A percentile compares a stretch with the other conserved stretches of the same genome.
These are phyloP conservation scores for Lampris megalopsis DNA, from an alignment of 2,113 vertebrate species.

Conservation along the genomic window DNA sequence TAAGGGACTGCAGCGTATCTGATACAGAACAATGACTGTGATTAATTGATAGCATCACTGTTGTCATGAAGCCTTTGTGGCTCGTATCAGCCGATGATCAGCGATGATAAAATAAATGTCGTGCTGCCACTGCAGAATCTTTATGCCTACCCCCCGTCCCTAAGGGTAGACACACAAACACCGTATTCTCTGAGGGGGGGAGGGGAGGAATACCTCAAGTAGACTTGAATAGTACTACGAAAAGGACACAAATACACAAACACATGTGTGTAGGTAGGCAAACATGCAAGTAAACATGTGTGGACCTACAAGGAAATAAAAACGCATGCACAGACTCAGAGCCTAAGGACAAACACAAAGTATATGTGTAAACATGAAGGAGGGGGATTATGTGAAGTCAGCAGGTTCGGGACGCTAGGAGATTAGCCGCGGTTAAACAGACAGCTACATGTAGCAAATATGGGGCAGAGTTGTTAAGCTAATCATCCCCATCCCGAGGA, in stretches of 20 bases:
- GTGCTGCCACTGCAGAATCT: slow-evolving; percentile 51
- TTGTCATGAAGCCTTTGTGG: slow-evolving; percentile 63
- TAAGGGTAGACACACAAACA: slow-evolving; percentile 30
- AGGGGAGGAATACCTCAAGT: slow-evolving; percentile 37
- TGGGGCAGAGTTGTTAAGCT: slow-evolving; percentile 65
- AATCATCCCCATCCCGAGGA: slow-evolving; percentile 72
- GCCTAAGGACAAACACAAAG: slow-evolving; percentile 55
- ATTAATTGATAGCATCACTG: slow-evolving; percentile 75
- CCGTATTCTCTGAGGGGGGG: slow-evolving; percentile 34
- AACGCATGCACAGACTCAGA: slow-evolving; percentile 1
- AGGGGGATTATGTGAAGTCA: slow-evolving; percentile 63
- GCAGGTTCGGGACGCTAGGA: slow-evolving; percentile 62
- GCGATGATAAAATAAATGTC: slow-evolving; percentile 60
- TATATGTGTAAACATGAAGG: slow-evolving; percentile 60
- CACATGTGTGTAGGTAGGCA: slow-evolving; percentile 15
- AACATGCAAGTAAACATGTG: neutral
- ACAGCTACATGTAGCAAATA: slow-evolving; percentile 70
- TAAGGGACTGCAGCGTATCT: slow-evolving; percentile 37
- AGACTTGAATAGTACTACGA: slow-evolving; percentile 17
- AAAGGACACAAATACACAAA: slow-evolving; percentile 3
- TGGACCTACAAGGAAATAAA: neutral
- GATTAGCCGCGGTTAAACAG: slow-evolving; percentile 75
- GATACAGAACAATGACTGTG: slow-evolving; percentile 58
- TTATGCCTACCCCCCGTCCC: slow-evolving; percentile 36
- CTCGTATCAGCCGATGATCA: slow-evolving; percentile 68